Conservation (phyloP, 2,113 vertebrate genomes). For the Pitta sordida region DNA sequence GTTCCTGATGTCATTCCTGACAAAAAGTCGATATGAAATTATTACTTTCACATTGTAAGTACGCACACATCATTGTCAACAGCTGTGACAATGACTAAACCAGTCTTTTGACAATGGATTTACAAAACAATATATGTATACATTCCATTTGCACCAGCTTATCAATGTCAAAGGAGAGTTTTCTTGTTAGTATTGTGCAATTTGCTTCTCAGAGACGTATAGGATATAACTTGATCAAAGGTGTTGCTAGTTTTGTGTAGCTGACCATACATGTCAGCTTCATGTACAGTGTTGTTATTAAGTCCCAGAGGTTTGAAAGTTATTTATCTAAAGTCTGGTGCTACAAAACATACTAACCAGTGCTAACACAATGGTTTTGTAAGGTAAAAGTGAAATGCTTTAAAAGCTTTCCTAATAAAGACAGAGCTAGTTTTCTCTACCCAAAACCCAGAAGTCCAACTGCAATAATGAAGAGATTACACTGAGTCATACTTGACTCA, state of each 20-base stretch:
- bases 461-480: background rate
- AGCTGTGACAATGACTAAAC: background rate
- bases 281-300: background rate
- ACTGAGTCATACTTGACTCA: background rate
- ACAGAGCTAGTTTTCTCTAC: background rate
- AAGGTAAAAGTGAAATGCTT: background rate
- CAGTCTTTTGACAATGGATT: background rate
- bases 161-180: background rate
- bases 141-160: background rate
- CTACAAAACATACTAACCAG: background rate
- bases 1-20: background rate
- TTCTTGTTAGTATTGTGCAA: background rate
- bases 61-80: background rate
- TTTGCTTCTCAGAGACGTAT: background rate
- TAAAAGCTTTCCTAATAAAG: background rate
- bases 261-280: background rate
- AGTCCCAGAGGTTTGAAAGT: background rate
- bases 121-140: background rate
- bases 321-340: background rate
- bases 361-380: background rate
- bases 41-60: background rate
- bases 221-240: background rate
- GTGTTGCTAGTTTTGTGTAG: background rate
- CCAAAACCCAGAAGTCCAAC: background rate
- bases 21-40: background rate